Evolutionary conservation across 2,888 invertebrate species (phyloP).

Genomic region (Hesperia comma): DNA sequence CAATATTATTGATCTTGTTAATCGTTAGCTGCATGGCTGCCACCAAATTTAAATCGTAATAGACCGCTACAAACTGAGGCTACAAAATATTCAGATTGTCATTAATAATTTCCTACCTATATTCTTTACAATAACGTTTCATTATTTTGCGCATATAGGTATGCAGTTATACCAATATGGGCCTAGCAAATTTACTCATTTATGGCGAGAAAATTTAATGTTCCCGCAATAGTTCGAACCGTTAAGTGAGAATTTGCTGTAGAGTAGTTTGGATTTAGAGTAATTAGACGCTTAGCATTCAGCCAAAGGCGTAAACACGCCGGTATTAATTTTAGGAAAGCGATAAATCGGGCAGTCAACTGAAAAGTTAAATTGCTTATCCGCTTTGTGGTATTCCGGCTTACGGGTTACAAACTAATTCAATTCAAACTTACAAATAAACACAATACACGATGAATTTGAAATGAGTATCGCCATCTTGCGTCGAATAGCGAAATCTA

Average conservation of each 20-base stretch:
- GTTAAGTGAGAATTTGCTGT: constrained; percentile 20
- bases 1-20: too few relatives aligned
- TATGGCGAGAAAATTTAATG: constrained; percentile 34
- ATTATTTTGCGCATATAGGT: too few relatives aligned
- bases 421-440: constrained; percentile 37
- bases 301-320: constrained; percentile 54
- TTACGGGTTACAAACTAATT: constrained; percentile 41
- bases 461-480: constrained; percentile 52
- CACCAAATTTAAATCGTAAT: too few relatives aligned
- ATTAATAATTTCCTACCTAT: too few relatives aligned
- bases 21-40: too few relatives aligned
- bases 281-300: constrained; percentile 51
- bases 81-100: too few relatives aligned
- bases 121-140: too few relatives aligned
- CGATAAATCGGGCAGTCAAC: constrained; percentile 60
- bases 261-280: constrained; percentile 44
- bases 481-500: constrained; percentile 45
- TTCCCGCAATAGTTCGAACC: constrained; percentile 17
- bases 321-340: constrained; percentile 59
- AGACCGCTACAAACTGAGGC: too few relatives aligned
- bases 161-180: too few relatives aligned
- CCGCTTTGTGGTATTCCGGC: constrained; percentile 44
- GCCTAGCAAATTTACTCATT: too few relatives aligned
- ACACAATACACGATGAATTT: constrained; percentile 2
- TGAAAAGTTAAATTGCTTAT: constrained; percentile 55